These are phyloP conservation scores for Cephus rjabovi DNA, from an alignment of 2,888 invertebrate species.

Conservation along the genomic window DNA sequence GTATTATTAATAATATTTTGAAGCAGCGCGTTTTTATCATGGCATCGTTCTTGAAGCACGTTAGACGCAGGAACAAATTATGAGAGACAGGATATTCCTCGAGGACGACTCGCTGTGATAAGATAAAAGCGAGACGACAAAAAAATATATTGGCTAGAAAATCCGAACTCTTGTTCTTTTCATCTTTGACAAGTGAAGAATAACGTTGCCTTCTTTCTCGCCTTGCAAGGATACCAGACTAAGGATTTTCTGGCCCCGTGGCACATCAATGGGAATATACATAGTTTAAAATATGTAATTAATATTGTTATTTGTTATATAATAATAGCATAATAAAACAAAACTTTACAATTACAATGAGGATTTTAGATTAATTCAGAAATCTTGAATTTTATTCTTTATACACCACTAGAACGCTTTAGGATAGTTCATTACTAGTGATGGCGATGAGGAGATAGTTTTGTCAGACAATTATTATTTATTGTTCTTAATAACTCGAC, in stretches of 20 bases:
- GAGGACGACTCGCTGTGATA: not conserved
- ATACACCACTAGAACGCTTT: not conserved
- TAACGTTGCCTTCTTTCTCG: not conserved
- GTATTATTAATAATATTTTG: not conserved
- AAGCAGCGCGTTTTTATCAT: not conserved
- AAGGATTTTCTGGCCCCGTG: not conserved
- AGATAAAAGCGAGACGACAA: not conserved
- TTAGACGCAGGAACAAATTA: not conserved
- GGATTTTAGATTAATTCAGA: not conserved
- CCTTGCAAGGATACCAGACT: not conserved
- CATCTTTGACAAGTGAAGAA: not conserved
- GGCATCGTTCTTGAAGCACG: not conserved
- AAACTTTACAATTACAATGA: slow-evolving; percentile 2
- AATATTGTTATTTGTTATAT: slow-evolving; percentile 42
- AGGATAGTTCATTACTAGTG: too few species aligned
- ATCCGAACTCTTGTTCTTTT: not conserved
- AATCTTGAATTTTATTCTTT: not conserved
- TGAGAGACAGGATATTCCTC: not conserved
- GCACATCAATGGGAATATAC: slow-evolving; percentile 14
- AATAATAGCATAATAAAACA: slow-evolving; percentile 36
- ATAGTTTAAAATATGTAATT: slow-evolving; percentile 40
- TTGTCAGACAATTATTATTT: too few species aligned
- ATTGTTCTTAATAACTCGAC: too few species aligned
- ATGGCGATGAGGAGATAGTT: too few species aligned
- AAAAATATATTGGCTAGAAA: not conserved